Evolutionary conservation across 1,140 invertebrate species (phyloP), one percentile per base, ranked within the genome.

Genomic region (Augochlora pura): DNA sequence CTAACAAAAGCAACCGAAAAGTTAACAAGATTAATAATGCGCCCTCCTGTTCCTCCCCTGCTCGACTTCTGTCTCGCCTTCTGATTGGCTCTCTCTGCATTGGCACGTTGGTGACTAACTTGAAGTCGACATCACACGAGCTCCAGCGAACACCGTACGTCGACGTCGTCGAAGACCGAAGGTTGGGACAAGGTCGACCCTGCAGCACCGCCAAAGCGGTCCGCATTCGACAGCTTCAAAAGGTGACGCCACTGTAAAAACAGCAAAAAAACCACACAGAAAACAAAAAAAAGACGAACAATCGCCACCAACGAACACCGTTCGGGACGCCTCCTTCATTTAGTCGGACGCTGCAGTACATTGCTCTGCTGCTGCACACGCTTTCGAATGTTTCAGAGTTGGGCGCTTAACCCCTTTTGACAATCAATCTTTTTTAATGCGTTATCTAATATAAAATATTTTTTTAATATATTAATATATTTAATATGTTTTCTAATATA

Each of bases 161-260:
- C 91, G 69, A 91, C 92, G 76, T 91, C 89, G 80, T 92, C 91
- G 67, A 93, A 93, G 89, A 92, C 84, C 69, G 90, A 90, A 59
- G 90, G 88, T 92, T 91, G 93, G 90, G 91, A 91, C 83, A 91
- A 89, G 83, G 84, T 85, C 72, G 91, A 92, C 80, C 80, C 89
- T 85, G 84, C 89, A 82, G 84, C 86, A 80, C 89, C 88, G 75
- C 78, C 90, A 77, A 91, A 86, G 85, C 90, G 87, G 80, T 92
- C 92, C 78, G 89, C 90, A 83, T 93, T 93, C 92, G 92, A 93
- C 91, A 88, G 80, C 85, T 93, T 93, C 86, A 92, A 92, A 91
- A 93, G 92, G 92, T 93, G 92, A 93, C 88, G 86, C 86, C 54
- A 80, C 80, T 65, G 78, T 82, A 82, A 68, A 52, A 16, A 32